Percentiles rank a stretch among this genome's conserved stretches.
Evolutionary conservation across 2,888 invertebrate species (phyloP).

Genomic region (Tetropium fuscum): DNA sequence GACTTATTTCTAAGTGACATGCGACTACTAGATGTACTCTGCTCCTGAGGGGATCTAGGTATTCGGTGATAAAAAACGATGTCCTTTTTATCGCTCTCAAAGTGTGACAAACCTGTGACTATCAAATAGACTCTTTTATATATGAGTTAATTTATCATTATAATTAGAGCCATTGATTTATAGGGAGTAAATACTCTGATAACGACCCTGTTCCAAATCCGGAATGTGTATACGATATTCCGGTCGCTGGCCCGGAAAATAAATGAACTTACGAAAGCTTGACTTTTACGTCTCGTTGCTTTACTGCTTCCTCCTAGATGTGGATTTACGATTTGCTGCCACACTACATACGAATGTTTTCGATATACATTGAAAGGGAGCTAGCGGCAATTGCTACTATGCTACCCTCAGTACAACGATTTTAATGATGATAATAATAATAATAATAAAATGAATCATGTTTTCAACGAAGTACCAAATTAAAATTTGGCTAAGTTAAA

Average conservation of each 20-base stretch:
- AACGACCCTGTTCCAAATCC: conserved; percentile 9
- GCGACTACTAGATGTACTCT: too few relatives aligned
- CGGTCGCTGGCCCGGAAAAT: conserved; percentile 21
- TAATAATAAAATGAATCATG: too few relatives aligned
- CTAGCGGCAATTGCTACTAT: not conserved
- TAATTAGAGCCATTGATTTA: not conserved
- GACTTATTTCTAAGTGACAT: too few relatives aligned
- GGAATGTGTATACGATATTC: conserved; percentile 18
- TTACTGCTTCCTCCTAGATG: not conserved
- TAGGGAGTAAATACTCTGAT: not conserved
- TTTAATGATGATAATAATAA: too few relatives aligned
- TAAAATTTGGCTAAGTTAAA: too few relatives aligned
- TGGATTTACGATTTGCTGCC: conserved; percentile 8
- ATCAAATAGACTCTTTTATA: not conserved
- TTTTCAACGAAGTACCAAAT: too few relatives aligned
- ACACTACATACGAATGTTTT: conserved; percentile 16
- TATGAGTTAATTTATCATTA: not conserved
- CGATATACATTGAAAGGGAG: not conserved
- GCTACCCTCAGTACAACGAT: too few relatives aligned
- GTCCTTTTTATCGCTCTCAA: too few relatives aligned
- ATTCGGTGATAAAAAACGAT: too few relatives aligned
- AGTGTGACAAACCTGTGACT: not conserved
- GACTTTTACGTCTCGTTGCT: conserved; percentile 17
- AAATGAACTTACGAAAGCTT: conserved; percentile 26
- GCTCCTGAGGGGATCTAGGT: too few relatives aligned